Percentiles rank a stretch among this genome's conserved stretches.
These are phyloP conservation scores for Rhadinocentrus ornatus DNA, from an alignment of 2,797 vertebrate species.

Conservation along the genomic window DNA sequence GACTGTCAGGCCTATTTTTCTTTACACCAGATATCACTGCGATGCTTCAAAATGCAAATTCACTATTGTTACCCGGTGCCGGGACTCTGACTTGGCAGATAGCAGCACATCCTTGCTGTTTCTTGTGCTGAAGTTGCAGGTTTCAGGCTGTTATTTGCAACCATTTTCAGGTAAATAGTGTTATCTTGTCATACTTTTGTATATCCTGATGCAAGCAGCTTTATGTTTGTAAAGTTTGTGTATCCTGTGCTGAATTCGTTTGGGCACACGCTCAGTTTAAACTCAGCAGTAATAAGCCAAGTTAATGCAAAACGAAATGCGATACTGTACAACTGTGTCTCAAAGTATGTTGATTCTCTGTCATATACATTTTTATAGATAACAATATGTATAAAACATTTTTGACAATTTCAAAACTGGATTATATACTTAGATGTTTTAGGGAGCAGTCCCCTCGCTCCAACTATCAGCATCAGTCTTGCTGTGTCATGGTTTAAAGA, in stretches of 20 bases:
- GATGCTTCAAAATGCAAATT: conserved; percentile 30
- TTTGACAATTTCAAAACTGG: background rate
- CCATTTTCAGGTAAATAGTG: conserved; percentile 26
- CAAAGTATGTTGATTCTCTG: too few relatives aligned
- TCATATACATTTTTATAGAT: too few relatives aligned
- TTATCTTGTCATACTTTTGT: conserved; percentile 31
- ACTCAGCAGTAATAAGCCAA: background rate
- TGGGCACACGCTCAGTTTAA: conserved; percentile 1
- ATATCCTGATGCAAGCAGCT: conserved; percentile 32
- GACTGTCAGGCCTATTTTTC: conserved; percentile 9
- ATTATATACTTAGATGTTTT: too few relatives aligned
- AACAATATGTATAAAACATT: background rate
- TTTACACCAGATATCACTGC: conserved; percentile 32
- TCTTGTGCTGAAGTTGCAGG: conserved; percentile 47
- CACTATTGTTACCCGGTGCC: conserved; percentile 14
- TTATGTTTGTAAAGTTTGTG: conserved; percentile 27
- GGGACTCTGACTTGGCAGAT: conserved; percentile 33
- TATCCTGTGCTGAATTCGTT: conserved; percentile 26
- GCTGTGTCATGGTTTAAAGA: background rate
- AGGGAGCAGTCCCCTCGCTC: too few relatives aligned
- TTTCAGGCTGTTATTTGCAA: conserved; percentile 50
- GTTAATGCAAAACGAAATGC: conserved; percentile 2
- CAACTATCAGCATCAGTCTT: background rate
- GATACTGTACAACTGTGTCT: background rate
- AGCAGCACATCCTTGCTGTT: conserved; percentile 9